These are phyloP conservation scores for Ethmia dodecea DNA, from an alignment of 2,888 invertebrate genomes.

Conservation along the genomic window DNA sequence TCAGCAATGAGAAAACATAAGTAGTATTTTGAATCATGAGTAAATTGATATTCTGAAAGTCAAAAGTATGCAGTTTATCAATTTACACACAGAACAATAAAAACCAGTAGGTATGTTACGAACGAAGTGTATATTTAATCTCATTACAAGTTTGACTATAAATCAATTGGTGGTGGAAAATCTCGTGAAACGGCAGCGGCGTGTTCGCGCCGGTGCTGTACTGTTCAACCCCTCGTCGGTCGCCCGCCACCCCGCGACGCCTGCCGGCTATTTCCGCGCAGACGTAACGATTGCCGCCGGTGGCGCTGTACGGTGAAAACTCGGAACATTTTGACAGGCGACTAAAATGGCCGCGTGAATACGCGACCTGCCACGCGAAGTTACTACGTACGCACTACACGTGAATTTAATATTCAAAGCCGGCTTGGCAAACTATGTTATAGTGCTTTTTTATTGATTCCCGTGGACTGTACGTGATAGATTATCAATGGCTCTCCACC, in stretches of 20 bases:
- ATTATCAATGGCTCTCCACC: slow-evolving; percentile 62
- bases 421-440: slow-evolving; percentile 54
- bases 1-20: no score
- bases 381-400: slow-evolving; percentile 55
- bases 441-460: slow-evolving; percentile 51
- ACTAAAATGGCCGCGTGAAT: slow-evolving; percentile 72
- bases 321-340: slow-evolving; percentile 58
- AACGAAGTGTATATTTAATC: slow-evolving; percentile 56
- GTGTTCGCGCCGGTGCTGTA: slow-evolving; percentile 1
- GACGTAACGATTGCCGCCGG: slow-evolving; percentile 53
- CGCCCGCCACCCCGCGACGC: slow-evolving; percentile 2
- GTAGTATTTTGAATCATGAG: no score
- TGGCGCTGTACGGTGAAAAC: slow-evolving; percentile 55
- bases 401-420: slow-evolving; percentile 58
- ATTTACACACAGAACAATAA: no score
- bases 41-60: no score
- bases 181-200: slow-evolving; percentile 22
- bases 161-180: slow-evolving; percentile 58
- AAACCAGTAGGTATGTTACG: slow-evolving; percentile 36
- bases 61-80: no score
- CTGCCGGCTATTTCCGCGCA: slow-evolving; percentile 56
- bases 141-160: slow-evolving; percentile 68
- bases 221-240: neutral
- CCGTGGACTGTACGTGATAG: slow-evolving; percentile 35
- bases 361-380: slow-evolving; percentile 66